Evolutionary conservation across 2,113 vertebrate species (phyloP).

Genomic region (Damaliscus lunatus): DNA sequence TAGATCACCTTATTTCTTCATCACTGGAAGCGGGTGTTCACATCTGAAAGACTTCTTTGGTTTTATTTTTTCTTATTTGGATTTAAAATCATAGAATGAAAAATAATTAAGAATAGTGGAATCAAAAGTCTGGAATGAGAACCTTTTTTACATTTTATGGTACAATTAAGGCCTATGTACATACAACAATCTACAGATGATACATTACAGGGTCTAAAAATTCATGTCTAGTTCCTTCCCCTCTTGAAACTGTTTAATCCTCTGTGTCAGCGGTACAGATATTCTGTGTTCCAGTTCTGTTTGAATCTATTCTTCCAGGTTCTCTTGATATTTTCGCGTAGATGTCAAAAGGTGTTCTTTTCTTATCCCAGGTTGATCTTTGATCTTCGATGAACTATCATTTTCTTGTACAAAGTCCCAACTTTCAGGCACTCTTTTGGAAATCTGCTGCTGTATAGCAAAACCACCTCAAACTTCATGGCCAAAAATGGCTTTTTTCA

Average conservation of each 20-base stretch:
- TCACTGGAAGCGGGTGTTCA: background rate
- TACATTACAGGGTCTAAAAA: background rate
- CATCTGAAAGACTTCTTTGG: background rate
- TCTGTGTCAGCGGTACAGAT: background rate
- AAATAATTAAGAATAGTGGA: background rate
- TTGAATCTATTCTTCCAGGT: background rate
- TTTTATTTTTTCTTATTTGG: background rate
- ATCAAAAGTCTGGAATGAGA: background rate
- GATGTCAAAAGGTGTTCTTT: background rate
- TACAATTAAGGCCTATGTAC: background rate
- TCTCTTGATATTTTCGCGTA: background rate
- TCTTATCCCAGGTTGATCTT: background rate
- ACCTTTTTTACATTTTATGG: background rate
- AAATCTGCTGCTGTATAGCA: background rate
- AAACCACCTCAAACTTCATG: background rate
- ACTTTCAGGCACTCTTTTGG: background rate
- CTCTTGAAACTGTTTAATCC: background rate
- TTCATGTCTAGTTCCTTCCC: background rate
- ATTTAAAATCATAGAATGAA: background rate
- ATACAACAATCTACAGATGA: background rate
- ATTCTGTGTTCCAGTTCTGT: background rate
- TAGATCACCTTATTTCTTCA: background rate
- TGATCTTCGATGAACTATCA: background rate
- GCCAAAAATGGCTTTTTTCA: background rate
- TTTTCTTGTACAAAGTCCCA: background rate